These are phyloP conservation scores for Deroplatys truncata DNA, from an alignment of 2,888 invertebrate genomes.

Conservation along the genomic window DNA sequence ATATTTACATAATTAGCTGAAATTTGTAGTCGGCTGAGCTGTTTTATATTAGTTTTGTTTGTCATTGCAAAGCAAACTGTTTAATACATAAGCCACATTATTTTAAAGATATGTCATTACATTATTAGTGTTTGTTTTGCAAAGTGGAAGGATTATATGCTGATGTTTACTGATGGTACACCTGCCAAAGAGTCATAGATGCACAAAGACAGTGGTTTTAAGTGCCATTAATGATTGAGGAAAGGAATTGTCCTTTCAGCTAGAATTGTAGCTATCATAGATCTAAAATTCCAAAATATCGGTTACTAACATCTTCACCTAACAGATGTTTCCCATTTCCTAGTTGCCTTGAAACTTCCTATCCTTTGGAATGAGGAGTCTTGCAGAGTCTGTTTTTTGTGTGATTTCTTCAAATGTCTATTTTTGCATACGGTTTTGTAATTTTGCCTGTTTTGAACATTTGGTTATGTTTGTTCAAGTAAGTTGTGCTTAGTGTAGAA, in stretches of 20 bases:
- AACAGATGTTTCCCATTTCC: conserved; percentile 14
- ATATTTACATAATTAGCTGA: conserved; percentile 37
- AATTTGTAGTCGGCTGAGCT: conserved; percentile 9
- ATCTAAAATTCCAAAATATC: not conserved
- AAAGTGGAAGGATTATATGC: conserved; percentile 15
- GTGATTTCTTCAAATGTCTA: conserved; percentile 32
- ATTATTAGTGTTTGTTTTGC: not conserved
- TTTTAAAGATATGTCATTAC: not conserved
- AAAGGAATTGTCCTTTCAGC: conserved; percentile 8
- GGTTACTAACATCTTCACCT: not conserved
- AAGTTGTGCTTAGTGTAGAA: conserved; percentile 32
- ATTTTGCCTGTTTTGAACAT: conserved; percentile 30
- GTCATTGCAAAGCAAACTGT: not conserved
- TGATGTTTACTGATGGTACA: not conserved
- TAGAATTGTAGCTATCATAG: not conserved
- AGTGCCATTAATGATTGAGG: conserved; percentile 28
- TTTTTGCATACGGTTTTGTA: conserved; percentile 34
- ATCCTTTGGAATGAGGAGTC: conserved; percentile 25
- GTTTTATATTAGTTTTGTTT: not conserved
- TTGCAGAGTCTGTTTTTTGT: conserved; percentile 28
- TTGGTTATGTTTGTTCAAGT: conserved; percentile 23
- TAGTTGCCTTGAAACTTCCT: conserved; percentile 30
- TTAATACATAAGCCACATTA: not conserved
- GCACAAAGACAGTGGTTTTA: conserved; percentile 21
- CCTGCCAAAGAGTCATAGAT: conserved; percentile 18